Evolutionary conservation across 2,113 vertebrate species (phyloP), one percentile per base, ranked within the genome.

Genomic region (Onychostoma macrolepis): DNA sequence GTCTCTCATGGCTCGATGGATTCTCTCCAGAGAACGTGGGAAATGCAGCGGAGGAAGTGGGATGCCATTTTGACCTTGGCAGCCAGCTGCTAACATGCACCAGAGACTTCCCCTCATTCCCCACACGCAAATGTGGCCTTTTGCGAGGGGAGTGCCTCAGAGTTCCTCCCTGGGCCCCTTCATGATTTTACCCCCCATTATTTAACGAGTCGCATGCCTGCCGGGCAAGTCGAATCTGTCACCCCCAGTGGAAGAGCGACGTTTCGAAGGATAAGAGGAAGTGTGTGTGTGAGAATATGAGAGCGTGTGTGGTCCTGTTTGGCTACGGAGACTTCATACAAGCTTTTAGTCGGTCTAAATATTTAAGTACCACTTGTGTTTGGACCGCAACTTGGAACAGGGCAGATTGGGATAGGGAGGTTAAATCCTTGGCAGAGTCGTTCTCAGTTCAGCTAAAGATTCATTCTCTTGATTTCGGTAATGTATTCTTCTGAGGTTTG

Each of bases 401-500:
- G 67, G 56, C 89, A 89, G 89, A 90, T 93, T 93, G 50, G 75
- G 21, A 83, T 91, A 90, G 89, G 63, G 92, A 93, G 92, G 92
- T 92, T 93, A 92, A 95, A 93, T 94, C 92, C 90, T 89, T 92
- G 89, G 90, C 92, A 93, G 86, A 91, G 89, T 92, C 89, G 92
- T 92, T 92, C 89, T 90, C 89, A 1, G 4, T 75, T 81, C 5
- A 6, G 71, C 71, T 24, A 19, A 80, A 88, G 58, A 88, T 88
- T 43, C 83, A 76, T 93, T 92, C 90, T 93, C 91, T 92, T 92
- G 89, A 89, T 88, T 91, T 89, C 80, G 90, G 92, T 93, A 86
- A 89, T 88, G 92, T 94, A 95, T 95, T 93, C 94, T 95, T 94
- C 93, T 89, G 95, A 95, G 94, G 94, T 94, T 94, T 95, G 94